Percentiles rank a stretch among this genome's conserved stretches.
Evolutionary conservation across 2,797 vertebrate species (phyloP).

Genomic region (Phylloscopus collybita): DNA sequence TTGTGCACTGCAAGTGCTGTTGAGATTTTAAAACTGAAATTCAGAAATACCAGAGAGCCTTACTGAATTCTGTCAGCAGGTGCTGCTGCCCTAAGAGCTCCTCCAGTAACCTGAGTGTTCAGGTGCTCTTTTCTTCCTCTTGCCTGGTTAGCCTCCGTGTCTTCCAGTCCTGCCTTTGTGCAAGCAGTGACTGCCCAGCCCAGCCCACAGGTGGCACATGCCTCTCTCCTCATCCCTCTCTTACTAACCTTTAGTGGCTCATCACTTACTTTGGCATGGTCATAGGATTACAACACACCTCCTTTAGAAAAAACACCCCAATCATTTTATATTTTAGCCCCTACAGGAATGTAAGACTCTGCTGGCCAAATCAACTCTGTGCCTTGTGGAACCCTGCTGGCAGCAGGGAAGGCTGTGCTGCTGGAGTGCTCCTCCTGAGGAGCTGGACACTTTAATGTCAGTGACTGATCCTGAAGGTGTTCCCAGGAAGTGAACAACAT

Average conservation of each 20-base stretch:
- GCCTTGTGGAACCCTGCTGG: neutral
- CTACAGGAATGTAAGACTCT: accelerated
- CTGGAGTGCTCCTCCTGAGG: neutral
- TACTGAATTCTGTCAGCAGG: neutral
- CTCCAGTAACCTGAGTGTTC: no score
- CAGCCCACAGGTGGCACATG: accelerated
- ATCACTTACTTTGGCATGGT: neutral
- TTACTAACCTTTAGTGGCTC: neutral
- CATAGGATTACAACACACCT: neutral
- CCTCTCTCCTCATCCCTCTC: neutral
- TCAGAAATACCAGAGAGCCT: neutral
- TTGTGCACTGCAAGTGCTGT: neutral
- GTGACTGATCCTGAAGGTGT: neutral
- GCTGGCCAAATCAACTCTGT: neutral
- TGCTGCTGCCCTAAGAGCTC: neutral
- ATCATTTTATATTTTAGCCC: neutral
- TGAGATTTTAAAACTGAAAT: neutral
- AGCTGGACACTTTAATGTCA: accelerated
- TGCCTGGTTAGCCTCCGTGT: neutral
- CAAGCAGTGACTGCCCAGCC: neutral
- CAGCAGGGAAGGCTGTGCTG: neutral
- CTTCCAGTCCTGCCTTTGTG: neutral
- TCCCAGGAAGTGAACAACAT: neutral
- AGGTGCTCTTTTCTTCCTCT: neutral
- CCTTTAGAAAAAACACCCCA: neutral